phyloP scores from a whole-genome alignment of 2,888 invertebrate species.

The Epistrophella euchroma region DNA sequence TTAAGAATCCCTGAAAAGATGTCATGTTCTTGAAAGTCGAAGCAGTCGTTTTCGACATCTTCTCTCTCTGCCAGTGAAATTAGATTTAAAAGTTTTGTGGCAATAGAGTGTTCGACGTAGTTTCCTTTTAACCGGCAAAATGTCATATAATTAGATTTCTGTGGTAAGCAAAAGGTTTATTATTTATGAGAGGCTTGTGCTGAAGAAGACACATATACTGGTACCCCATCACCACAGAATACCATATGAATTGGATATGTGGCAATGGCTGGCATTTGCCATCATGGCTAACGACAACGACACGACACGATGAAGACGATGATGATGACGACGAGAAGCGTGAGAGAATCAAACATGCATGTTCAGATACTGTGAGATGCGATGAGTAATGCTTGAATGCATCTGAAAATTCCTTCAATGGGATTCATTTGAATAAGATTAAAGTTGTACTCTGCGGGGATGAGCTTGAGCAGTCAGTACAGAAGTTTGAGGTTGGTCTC shows the following conservation, averaged over 20 bases:
- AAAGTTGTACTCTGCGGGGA: conserved; percentile 9
- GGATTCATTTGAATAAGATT: conserved; percentile 52
- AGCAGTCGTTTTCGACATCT: conserved; percentile 51
- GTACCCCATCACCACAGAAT: neutral
- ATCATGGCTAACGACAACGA: conserved; percentile 15
- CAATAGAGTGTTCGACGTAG: conserved; percentile 59
- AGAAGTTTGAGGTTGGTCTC: conserved; percentile 24
- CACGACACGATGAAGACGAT: neutral
- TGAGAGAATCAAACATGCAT: conserved; percentile 38
- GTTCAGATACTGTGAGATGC: conserved; percentile 30
- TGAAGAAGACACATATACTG: neutral
- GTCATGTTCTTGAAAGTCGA: conserved; percentile 27
- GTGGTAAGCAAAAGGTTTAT: conserved; percentile 60
- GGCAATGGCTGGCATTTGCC: conserved; percentile 20
- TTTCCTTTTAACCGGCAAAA: conserved; percentile 67
- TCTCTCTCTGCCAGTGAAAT: conserved; percentile 57
- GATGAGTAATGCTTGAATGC: conserved; percentile 52
- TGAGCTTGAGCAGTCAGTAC: no score
- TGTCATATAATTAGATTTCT: conserved; percentile 73
- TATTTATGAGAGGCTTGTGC: conserved; percentile 35
- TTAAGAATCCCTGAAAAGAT: conserved; percentile 25
- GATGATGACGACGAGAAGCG: conserved; percentile 2
- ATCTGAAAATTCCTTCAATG: conserved; percentile 42
- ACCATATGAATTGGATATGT: conserved; percentile 16
- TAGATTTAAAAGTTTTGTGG: conserved; percentile 71